Conservation (phyloP, 2,113 vertebrate genomes). For the Phaethon lepturus region DNA sequence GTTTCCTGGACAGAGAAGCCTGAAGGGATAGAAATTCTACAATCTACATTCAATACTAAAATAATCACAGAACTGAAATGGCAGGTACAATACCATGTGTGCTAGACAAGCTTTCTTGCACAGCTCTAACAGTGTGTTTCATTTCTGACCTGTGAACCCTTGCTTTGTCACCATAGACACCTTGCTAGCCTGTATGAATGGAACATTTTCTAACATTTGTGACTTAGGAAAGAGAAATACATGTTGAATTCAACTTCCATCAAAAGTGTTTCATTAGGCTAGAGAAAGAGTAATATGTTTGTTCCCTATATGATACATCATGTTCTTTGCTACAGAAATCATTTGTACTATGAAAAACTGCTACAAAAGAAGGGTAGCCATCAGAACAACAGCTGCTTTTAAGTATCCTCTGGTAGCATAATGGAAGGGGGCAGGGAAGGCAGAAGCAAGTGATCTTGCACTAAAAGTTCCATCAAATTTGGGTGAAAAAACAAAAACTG, state of each 20-base stretch:
- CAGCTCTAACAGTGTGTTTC: neutral
- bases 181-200: neutral
- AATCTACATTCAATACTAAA: neutral
- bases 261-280: neutral
- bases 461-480: neutral
- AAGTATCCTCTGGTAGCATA: neutral
- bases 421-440: neutral
- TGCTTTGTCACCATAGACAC: neutral
- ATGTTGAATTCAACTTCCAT: neutral
- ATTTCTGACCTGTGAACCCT: neutral
- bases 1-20: neutral
- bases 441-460: neutral
- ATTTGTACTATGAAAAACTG: neutral
- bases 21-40: neutral
- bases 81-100: neutral
- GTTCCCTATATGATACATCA: neutral
- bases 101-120: neutral
- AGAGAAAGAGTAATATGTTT: slow-evolving; percentile 3
- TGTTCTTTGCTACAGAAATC: neutral
- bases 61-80: neutral
- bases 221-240: neutral
- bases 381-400: neutral
- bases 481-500: neutral
- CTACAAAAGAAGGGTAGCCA: neutral
- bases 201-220: neutral